Percentiles rank a stretch among this genome's conserved stretches.
These are phyloP conservation scores for Cheumatopsyche charites DNA, from an alignment of 1,140 invertebrate species.

Conservation along the genomic window DNA sequence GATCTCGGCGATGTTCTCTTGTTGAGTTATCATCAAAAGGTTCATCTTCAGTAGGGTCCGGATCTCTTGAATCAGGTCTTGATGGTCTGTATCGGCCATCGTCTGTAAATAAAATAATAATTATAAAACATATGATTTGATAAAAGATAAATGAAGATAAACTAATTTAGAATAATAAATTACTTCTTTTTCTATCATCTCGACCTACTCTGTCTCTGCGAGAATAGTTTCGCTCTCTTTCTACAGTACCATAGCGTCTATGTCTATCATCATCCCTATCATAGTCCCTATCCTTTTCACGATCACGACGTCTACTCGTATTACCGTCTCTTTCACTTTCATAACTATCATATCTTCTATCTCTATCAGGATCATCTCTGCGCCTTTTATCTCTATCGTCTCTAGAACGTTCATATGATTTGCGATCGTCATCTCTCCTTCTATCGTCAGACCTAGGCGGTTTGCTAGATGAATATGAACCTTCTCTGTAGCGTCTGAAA, in stretches of 20 bases:
- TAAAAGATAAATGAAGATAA: slow-evolving; percentile 21
- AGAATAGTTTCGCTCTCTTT: slow-evolving; percentile 42
- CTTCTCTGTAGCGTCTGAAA: slow-evolving; percentile 54
- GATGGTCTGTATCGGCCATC: slow-evolving; percentile 56
- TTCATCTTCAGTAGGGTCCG: slow-evolving; percentile 48
- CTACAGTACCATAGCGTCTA: slow-evolving; percentile 34
- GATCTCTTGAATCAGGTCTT: slow-evolving; percentile 54
- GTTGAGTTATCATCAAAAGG: slow-evolving; percentile 49
- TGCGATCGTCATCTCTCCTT: slow-evolving; percentile 47
- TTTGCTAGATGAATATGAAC: slow-evolving; percentile 56
- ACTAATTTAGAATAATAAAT: slow-evolving; percentile 33
- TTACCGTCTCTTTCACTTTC: slow-evolving; percentile 53
- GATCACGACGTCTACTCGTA: slow-evolving; percentile 29
- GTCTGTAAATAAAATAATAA: slow-evolving; percentile 58
- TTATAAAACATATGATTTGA: background rate
- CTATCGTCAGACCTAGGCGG: slow-evolving; percentile 53
- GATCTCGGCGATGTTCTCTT: slow-evolving; percentile 49
- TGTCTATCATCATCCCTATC: slow-evolving; percentile 44
- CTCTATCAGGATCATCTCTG: slow-evolving; percentile 51
- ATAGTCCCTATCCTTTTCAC: slow-evolving; percentile 42
- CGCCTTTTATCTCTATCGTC: slow-evolving; percentile 58
- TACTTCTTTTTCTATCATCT: slow-evolving; percentile 52
- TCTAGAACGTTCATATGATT: slow-evolving; percentile 46
- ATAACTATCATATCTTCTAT: slow-evolving; percentile 53
- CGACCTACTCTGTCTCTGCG: slow-evolving; percentile 43